Base-by-base conservation (phyloP, 2,888 invertebrate genomes). In the Hyppa rectilinea region DNA sequence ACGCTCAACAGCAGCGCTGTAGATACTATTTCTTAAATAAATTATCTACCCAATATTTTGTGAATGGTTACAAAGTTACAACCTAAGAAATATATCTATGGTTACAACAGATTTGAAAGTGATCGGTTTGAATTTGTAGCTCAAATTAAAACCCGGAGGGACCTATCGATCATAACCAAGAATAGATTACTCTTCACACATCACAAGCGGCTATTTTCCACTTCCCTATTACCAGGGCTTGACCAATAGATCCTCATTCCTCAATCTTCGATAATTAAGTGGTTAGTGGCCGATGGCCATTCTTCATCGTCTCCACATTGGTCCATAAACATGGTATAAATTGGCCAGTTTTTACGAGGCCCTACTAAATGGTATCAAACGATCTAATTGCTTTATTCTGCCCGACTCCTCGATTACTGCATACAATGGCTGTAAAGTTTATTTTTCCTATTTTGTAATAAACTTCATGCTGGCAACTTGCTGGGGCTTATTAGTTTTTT, bases 361-460 rank as follows among this genome's bases (percentile, higher is more conserved):
- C 58, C 65, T 58, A 75, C 78, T 82, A 84, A 85, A 82, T 84
- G 79, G 66, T 85, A 85, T 85, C 86, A 78, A 63, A 65, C 62
- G 59, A 85, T 85, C 84, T 82, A 85, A 85, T 82, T 82, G 83
- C 84, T 85, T 79, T 84, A 87, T 83, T 84, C 80, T 66, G 34
- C 66, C 70, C 82, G 60, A 53, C 74, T 67, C 62, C 75, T 80
- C 76, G 58, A 78, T 75, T 77, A 75, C 78, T 64, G 77, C 74
- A 62, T 60, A 85, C 82, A 84, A 86, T 84, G 81, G 73, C 56
- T 3, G 50, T 77, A 60, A 60, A 81, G n/a, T 73, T 78, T 75
- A 77, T 73, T 84, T 83, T 80, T 77, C 71, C 59, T 64, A 75
- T 83, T 78, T 81, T 75, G 78, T 78, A 72, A 79, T 78, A 80